phyloP scores from a whole-genome alignment of 2,113 vertebrate species.

The Tachysurus fulvidraco region DNA sequence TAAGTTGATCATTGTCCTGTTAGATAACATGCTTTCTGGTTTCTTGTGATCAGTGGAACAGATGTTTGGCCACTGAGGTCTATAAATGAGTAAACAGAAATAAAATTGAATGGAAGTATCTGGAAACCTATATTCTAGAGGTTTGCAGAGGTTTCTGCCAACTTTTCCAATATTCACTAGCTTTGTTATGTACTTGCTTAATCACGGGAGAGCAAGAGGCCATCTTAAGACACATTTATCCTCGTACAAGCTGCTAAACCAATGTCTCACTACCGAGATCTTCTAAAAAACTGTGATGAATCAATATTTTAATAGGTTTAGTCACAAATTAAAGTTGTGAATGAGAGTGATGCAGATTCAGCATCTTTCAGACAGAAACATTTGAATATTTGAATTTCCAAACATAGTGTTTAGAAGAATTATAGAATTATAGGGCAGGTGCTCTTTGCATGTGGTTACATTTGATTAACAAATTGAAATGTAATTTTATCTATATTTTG shows the following conservation, averaged over 20 bases:
- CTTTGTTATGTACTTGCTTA: too few relatives aligned
- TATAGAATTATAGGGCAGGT: constrained; percentile 4
- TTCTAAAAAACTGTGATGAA: constrained; percentile 57
- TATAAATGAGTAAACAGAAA: too few relatives aligned
- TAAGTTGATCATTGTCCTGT: too few relatives aligned
- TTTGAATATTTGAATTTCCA: constrained; percentile 5
- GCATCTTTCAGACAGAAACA: neutral
- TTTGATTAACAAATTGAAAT: constrained; percentile 21
- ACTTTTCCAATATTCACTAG: too few relatives aligned
- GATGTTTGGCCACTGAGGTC: too few relatives aligned
- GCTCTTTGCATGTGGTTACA: neutral
- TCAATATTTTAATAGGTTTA: constrained; percentile 43
- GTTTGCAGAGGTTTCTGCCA: too few relatives aligned
- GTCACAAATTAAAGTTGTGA: neutral
- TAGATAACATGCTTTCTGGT: neutral
- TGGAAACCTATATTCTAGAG: too few relatives aligned
- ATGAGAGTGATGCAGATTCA: neutral
- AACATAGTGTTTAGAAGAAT: neutral
- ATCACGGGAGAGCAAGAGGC: neutral
- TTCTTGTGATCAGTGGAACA: too few relatives aligned
- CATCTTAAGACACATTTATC: neutral
- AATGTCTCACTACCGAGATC: constrained; percentile 9
- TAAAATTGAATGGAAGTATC: too few relatives aligned
- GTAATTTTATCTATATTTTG: constrained; percentile 5
- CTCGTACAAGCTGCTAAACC: neutral